A percentile compares a stretch with the other conserved stretches of the same genome.
phyloP scores from a whole-genome alignment of 2,888 invertebrate genomes.

The Mythimna albipuncta region DNA sequence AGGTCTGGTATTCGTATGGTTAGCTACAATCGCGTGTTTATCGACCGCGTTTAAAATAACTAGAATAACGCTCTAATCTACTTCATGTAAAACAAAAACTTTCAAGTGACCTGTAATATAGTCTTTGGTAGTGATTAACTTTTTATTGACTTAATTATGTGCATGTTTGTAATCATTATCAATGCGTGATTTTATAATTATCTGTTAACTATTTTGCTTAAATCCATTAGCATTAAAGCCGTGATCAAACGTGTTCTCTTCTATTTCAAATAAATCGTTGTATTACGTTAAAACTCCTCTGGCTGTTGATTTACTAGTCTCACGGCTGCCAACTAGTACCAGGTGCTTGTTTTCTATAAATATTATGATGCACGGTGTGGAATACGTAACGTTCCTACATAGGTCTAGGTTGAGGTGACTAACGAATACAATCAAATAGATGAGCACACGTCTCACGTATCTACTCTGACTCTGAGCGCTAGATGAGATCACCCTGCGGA shows the following conservation, averaged over 20 bases:
- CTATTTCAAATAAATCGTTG: conserved; percentile 7
- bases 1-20: conserved; percentile 51
- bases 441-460: conserved; percentile 23
- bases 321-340: conserved; percentile 31
- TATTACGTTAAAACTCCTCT: conserved; percentile 4
- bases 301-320: conserved; percentile 16
- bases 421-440: conserved; percentile 22
- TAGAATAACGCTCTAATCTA: conserved; percentile 13
- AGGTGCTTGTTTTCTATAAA: conserved; percentile 39
- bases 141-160: conserved; percentile 17
- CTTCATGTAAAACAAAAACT: conserved; percentile 23
- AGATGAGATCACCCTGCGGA: conserved; percentile 40
- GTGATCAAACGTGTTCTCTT: conserved; percentile 6
- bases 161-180: conserved; percentile 9
- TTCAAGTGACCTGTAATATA: conserved; percentile 26
- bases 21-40: conserved; percentile 40
- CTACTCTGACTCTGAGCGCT: conserved; percentile 17
- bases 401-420: conserved; percentile 50
- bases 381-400: conserved; percentile 5
- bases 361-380: conserved; percentile 22
- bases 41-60: conserved; percentile 34
- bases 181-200: conserved; percentile 12
- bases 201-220: conserved; percentile 12
- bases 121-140: conserved; percentile 17
- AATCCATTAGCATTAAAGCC: conserved; percentile 11